Conservation (phyloP, 2,113 vertebrate species). For the Plestiodon gilberti region DNA sequence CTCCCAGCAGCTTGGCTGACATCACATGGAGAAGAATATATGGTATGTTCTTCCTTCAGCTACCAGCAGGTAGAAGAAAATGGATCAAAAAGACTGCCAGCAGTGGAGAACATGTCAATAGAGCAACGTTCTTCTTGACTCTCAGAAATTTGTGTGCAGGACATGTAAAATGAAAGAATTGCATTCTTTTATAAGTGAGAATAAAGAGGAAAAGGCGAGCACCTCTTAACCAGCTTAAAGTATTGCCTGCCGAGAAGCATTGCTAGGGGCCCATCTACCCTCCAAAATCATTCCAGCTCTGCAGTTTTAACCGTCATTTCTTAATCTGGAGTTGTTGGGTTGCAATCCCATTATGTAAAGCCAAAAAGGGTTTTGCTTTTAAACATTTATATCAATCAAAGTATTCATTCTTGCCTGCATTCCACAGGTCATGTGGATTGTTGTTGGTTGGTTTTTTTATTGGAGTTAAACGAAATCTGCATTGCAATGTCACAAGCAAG, state of each 20-base stretch:
- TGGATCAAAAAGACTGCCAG: too few species aligned
- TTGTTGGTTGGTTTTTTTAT: background rate
- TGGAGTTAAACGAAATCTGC: background rate
- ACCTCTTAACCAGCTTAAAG: slow-evolving; percentile 22
- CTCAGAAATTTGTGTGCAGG: background rate
- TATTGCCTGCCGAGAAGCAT: background rate
- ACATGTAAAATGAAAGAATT: background rate
- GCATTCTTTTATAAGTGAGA: slow-evolving; percentile 3
- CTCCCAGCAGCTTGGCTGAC: background rate
- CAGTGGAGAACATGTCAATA: background rate
- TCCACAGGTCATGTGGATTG: background rate
- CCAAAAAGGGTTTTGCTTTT: background rate
- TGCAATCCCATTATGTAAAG: background rate
- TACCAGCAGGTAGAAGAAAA: background rate
- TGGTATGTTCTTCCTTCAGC: background rate
- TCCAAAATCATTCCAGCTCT: slow-evolving; percentile 6
- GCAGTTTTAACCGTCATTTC: background rate
- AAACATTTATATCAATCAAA: background rate
- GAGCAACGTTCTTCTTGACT: background rate
- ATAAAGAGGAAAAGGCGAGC: background rate
- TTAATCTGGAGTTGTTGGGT: background rate
- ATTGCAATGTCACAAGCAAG: background rate
- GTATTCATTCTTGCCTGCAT: background rate
- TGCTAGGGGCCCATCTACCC: background rate
- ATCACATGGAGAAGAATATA: background rate